These are phyloP conservation scores for Orthonyx spaldingii DNA, from an alignment of 2,113 vertebrate species.

Conservation along the genomic window DNA sequence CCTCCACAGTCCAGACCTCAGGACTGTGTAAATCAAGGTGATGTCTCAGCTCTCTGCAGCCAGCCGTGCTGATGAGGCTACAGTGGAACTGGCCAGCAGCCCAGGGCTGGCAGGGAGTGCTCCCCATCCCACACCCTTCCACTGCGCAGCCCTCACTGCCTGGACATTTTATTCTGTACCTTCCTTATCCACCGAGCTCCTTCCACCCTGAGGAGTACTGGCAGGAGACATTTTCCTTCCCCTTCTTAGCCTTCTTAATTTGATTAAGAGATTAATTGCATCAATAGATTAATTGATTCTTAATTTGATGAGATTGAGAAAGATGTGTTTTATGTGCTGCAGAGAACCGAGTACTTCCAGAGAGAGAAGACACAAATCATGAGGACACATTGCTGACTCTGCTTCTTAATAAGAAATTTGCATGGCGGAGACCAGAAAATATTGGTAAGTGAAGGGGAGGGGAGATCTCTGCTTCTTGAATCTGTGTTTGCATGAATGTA, in stretches of 20 bases:
- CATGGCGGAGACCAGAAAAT: conserved; percentile 43
- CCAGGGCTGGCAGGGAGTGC: not conserved
- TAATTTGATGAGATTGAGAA: not conserved
- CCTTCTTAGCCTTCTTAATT: not conserved
- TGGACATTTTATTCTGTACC: not conserved
- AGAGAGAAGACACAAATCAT: conserved; percentile 46
- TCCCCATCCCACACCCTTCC: not conserved
- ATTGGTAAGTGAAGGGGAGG: conserved; percentile 24
- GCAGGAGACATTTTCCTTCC: not conserved
- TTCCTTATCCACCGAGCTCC: not conserved
- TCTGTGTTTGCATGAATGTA: not conserved
- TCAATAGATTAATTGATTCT: not conserved
- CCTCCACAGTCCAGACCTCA: too few relatives aligned
- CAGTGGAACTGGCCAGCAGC: conserved; percentile 4
- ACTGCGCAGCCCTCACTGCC: not conserved
- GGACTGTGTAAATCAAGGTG: not conserved
- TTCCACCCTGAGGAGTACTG: not conserved
- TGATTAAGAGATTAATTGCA: not conserved
- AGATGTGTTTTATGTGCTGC: not conserved
- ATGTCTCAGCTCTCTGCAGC: not conserved
- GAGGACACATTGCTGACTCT: conserved; percentile 55
- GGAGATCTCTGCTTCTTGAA: not conserved
- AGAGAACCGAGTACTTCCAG: conserved; percentile 61
- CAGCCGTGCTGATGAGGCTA: not conserved
- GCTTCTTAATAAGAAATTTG: conserved; percentile 55